Evolutionary conservation across 2,888 invertebrate genomes (phyloP), one percentile per base, ranked within the genome.

Genomic region (Seladonia tumulorum): DNA sequence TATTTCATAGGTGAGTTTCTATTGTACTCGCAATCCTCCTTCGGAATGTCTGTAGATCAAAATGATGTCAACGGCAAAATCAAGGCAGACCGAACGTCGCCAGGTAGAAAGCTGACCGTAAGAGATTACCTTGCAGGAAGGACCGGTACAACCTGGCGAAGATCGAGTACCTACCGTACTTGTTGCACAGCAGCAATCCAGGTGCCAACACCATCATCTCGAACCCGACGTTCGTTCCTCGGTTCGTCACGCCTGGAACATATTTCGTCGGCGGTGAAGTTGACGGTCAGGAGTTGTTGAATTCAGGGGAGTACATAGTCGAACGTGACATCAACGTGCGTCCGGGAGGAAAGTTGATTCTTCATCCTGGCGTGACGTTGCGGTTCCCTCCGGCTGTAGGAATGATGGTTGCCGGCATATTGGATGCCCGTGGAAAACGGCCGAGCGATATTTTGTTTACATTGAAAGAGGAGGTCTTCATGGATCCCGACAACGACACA

Each of bases 61-160:
- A 49, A 49, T 49, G 18, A 22, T 49, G 2, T 18, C 42, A 45
- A 45, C 45, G 12, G 45, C 45, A 45, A 12, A 12, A 35, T 35
- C 35, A 5, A 35, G 35, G 35, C 35, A 5, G 35, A 42, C 1
- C 42, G 4, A 45, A 45, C 12, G 45, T 14, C 45, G 35, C 35
- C 2, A 14, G 45, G 14, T 12, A 45, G 45, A 16, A 47, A 47
- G 47, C 47, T 47, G 47, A 47, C 47, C 47, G 47, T 47, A 5
- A 47, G 16, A 47, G 16, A 47, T 47, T 47, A 1, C 8, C 0
- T 83, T 82, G 16, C 87, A 96, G 98, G 89, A 98, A 98, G 94
- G 98, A 99, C 95, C 96, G 99, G 80, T 99, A 99, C 94, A 99
- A 99, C 95, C 96, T 99, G 87, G 99, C 99, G 0, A 97, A 97